Conservation (phyloP, 2,113 vertebrate species). For the Mixornis gularis region DNA sequence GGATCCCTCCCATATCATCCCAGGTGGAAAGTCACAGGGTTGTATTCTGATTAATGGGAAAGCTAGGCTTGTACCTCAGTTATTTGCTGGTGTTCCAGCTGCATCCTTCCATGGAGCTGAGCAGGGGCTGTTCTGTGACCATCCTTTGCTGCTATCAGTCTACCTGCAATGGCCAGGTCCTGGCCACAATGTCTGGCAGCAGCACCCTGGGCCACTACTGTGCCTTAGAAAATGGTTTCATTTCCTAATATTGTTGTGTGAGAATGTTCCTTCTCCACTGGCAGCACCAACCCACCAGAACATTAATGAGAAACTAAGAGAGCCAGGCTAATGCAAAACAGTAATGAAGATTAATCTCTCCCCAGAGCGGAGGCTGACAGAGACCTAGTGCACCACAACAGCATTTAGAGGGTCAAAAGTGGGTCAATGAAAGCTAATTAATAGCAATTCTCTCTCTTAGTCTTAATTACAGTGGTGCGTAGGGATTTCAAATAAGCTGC, state of each 20-base stretch:
- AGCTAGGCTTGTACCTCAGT: neutral
- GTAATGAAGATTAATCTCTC: constrained; percentile 48
- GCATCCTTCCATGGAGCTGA: neutral
- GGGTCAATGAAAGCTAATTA: constrained; percentile 43
- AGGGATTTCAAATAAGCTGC: constrained; percentile 27
- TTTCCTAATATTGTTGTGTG: neutral
- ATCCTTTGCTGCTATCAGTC: neutral
- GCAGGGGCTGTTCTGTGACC: neutral
- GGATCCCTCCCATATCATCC: neutral
- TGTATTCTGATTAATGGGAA: neutral
- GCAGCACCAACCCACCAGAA: neutral
- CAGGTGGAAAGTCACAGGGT: neutral
- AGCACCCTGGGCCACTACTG: neutral
- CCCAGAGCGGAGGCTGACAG: neutral
- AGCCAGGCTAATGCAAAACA: neutral
- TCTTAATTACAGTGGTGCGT: neutral
- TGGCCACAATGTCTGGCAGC: neutral
- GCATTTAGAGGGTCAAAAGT: constrained; percentile 36
- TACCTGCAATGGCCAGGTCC: neutral
- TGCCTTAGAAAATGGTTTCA: neutral
- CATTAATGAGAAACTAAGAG: constrained; percentile 1
- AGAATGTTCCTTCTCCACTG: neutral
- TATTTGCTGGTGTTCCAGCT: neutral
- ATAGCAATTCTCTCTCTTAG: constrained; percentile 9
- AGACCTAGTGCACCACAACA: neutral